Conservation (phyloP, 2,113 vertebrate genomes). For the Psettodes erumei region DNA sequence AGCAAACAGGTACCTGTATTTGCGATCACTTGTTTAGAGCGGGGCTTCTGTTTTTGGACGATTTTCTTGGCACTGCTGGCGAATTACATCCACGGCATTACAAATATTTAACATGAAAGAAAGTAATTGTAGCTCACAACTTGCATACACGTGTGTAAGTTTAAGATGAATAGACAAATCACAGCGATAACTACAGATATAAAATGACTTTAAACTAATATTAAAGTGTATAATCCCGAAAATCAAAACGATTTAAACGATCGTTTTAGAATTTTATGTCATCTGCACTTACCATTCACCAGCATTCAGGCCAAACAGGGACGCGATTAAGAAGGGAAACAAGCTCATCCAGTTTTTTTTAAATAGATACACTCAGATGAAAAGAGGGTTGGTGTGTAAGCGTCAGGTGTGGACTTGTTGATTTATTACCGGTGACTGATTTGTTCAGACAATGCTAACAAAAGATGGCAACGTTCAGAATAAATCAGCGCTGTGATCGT, state of each 20-base stretch:
- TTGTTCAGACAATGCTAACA: background rate
- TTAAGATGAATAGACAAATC: too few relatives aligned
- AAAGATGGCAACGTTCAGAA: background rate
- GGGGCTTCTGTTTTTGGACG: background rate
- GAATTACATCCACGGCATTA: background rate
- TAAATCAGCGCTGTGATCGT: background rate
- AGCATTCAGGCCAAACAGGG: background rate
- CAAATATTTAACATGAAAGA: background rate
- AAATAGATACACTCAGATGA: too few relatives aligned
- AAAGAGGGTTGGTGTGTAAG: background rate
- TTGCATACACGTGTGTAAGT: background rate
- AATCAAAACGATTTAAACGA: background rate
- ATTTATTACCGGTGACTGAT: background rate
- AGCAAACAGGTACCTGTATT: background rate
- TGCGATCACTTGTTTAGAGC: background rate
- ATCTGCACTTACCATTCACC: background rate
- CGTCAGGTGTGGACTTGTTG: background rate
- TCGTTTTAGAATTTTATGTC: background rate
- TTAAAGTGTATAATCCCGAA: background rate
- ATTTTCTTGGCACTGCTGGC: background rate
- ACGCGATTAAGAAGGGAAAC: background rate
- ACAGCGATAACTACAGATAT: background rate
- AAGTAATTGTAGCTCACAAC: background rate
- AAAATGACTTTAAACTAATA: background rate
- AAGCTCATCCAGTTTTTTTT: constrained; percentile 1